Conservation (phyloP, 2,888 invertebrate species). For the Ypsolopha scabrella region DNA sequence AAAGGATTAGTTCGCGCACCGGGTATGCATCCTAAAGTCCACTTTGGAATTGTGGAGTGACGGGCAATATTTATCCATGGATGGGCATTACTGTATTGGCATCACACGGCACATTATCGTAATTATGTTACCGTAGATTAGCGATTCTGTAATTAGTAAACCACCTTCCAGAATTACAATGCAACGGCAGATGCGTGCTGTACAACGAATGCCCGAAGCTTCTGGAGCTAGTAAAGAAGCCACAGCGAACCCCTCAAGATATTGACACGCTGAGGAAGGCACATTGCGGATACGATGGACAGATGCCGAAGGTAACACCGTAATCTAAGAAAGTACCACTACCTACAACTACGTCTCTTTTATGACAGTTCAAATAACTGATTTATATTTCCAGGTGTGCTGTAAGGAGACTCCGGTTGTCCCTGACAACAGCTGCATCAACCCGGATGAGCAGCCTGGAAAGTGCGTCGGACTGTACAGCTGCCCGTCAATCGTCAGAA, state of each 20-base stretch:
- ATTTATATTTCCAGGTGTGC: conserved; percentile 28
- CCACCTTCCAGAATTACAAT: not conserved
- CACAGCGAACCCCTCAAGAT: conserved; percentile 39
- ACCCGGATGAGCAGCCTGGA: conserved; percentile 29
- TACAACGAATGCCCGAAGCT: not conserved
- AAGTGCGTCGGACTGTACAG: conserved; percentile 25
- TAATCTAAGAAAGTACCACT: too few species aligned
- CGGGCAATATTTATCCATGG: too few species aligned
- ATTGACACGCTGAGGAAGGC: conserved; percentile 41
- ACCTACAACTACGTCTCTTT: too few species aligned
- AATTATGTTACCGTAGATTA: not conserved
- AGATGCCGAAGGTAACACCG: conserved; percentile 27
- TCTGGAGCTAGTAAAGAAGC: not conserved
- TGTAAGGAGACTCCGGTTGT: conserved; percentile 16
- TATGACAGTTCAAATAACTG: too few species aligned
- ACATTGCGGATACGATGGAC: conserved; percentile 33
- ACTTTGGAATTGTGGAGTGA: too few species aligned
- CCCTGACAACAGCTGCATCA: conserved; percentile 19
- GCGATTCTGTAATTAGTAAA: not conserved
- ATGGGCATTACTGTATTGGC: too few species aligned
- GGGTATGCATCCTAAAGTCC: too few species aligned
- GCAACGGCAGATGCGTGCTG: not conserved
- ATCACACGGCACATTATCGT: not conserved
- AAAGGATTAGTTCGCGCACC: too few species aligned
- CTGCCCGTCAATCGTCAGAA: conserved; percentile 22